Conservation (phyloP, 2,113 vertebrate species). For the Blennius ocellaris region DNA sequence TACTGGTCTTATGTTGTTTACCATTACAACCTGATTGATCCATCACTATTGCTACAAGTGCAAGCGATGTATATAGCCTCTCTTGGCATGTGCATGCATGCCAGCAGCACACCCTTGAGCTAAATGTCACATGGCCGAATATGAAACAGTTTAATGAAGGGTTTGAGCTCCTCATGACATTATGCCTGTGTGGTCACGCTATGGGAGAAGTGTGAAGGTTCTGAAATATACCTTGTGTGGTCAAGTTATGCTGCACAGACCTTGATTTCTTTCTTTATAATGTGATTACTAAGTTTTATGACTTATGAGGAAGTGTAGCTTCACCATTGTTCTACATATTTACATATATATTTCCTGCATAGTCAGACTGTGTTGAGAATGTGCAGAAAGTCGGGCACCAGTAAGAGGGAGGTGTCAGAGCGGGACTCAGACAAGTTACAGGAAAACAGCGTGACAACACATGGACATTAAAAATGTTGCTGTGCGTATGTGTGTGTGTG, state of each 20-base stretch:
- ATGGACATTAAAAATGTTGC: constrained; percentile 47
- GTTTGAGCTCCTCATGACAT: background rate
- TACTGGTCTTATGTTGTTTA: background rate
- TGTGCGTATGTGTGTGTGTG: constrained; percentile 36
- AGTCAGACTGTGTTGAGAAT: constrained; percentile 11
- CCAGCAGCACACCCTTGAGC: background rate
- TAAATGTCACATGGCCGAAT: background rate
- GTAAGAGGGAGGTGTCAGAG: constrained; percentile 7
- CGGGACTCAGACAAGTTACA: constrained; percentile 18
- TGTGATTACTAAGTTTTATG: no score
- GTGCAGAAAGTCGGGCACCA: constrained; percentile 21
- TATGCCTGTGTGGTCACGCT: background rate
- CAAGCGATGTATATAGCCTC: background rate
- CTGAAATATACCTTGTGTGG: no score
- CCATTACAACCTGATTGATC: background rate
- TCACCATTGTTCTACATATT: background rate
- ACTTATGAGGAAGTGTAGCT: background rate
- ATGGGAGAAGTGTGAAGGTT: no score
- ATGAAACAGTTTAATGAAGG: background rate
- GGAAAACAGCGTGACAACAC: constrained; percentile 39
- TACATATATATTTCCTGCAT: background rate
- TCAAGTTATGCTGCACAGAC: no score
- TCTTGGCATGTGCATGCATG: background rate
- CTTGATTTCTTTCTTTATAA: no score
- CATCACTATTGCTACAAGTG: background rate